Conservation (phyloP, 2,113 vertebrate species). For the Rutilus rutilus region DNA sequence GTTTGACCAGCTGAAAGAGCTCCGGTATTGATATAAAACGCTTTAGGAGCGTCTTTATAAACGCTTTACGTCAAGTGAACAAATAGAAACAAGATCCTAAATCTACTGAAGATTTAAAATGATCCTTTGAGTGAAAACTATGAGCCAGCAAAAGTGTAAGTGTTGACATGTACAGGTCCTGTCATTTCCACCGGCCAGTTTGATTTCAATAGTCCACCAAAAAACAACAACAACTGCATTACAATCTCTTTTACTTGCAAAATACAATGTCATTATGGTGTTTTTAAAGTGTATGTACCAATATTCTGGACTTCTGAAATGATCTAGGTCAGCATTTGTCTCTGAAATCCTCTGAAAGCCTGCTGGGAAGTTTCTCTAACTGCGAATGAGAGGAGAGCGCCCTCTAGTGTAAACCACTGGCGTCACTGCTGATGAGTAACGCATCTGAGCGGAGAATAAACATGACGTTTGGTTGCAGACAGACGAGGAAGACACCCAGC, state of each 20-base stretch:
- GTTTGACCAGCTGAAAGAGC: background rate
- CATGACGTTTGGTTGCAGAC: background rate
- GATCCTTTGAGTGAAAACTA: constrained; percentile 7
- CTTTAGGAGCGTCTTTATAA: background rate
- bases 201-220: background rate
- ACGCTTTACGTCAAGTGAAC: background rate
- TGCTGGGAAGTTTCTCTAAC: background rate
- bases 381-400: background rate
- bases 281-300: background rate
- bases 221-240: background rate
- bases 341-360: background rate
- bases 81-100: background rate
- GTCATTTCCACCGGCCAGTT: background rate
- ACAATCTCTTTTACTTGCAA: background rate
- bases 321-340: background rate
- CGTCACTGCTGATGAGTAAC: constrained; percentile 31
- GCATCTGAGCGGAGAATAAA: constrained; percentile 14
- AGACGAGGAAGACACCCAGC: constrained; percentile 33
- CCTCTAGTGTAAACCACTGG: constrained; percentile 49
- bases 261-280: background rate
- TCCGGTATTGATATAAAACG: background rate
- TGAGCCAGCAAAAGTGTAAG: background rate
- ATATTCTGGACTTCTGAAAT: background rate
- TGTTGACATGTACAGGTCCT: background rate
- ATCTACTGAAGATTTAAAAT: background rate